Conservation (phyloP, 2,797 vertebrate species). For the Tenualosa thibaudeaui region DNA sequence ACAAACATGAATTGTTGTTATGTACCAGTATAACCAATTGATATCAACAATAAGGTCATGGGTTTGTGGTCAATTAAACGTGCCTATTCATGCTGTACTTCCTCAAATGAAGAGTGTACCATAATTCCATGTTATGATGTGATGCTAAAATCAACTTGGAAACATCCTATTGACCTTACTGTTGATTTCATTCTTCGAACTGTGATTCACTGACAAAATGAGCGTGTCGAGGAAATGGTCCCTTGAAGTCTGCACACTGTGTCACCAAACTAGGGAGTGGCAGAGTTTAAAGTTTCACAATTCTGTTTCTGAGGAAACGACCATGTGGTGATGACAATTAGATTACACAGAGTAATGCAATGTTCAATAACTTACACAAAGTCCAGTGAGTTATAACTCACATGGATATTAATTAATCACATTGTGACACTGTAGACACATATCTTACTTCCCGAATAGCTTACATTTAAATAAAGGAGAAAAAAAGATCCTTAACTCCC, state of each 20-base stretch:
- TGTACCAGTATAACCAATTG: background rate
- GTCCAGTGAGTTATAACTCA: background rate
- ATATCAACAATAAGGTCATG: background rate
- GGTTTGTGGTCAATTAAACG: background rate
- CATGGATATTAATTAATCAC: background rate
- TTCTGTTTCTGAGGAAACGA: background rate
- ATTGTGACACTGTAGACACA: background rate
- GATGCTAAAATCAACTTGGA: background rate
- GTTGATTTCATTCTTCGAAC: background rate
- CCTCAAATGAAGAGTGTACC: background rate
- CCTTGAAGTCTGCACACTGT: background rate
- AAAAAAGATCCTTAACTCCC: background rate
- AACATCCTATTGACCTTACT: background rate
- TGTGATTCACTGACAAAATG: background rate
- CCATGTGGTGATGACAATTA: background rate
- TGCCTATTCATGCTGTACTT: background rate
- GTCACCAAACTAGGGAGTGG: background rate
- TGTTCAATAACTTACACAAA: background rate
- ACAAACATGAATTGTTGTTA: background rate
- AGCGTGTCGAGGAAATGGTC: background rate
- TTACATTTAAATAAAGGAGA: background rate
- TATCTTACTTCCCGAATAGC: background rate
- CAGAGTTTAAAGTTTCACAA: background rate
- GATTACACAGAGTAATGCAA: background rate
- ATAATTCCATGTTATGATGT: background rate